These are phyloP conservation scores for Triops longicaudatus DNA, from an alignment of 1,140 invertebrate genomes.

Conservation along the genomic window DNA sequence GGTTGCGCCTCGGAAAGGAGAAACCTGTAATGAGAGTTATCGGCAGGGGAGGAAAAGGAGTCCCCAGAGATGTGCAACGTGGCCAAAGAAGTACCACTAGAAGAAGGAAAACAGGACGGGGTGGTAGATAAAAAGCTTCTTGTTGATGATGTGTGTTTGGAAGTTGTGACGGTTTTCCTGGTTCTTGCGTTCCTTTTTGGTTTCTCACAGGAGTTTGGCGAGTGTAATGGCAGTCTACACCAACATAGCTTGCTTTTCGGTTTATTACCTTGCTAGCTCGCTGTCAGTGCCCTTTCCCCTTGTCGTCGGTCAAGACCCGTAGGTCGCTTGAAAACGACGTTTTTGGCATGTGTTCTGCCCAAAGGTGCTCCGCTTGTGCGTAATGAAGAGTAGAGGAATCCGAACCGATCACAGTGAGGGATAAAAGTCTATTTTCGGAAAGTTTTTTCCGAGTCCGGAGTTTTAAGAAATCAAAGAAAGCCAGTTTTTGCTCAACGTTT, in stretches of 20 bases:
- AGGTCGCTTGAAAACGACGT: neutral
- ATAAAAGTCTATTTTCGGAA: neutral
- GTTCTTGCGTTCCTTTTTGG: neutral
- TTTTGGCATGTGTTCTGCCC: no score
- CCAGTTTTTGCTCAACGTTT: neutral
- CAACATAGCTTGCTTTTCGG: neutral
- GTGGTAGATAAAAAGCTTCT: neutral
- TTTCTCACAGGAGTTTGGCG: neutral
- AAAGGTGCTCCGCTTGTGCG: no score
- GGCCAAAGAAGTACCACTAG: neutral
- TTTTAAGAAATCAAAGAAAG: neutral
- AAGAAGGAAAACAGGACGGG: neutral
- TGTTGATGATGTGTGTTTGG: neutral
- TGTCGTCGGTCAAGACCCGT: neutral
- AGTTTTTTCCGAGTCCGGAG: neutral
- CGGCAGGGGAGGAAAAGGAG: no score
- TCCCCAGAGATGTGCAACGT: no score
- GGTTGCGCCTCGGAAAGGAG: no score
- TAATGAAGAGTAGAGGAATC: no score
- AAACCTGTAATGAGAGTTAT: no score
- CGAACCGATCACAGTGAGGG: neutral
- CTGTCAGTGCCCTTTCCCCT: neutral
- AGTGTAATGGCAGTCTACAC: neutral
- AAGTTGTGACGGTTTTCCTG: constrained; percentile 11
- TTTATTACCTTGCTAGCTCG: neutral